Evolutionary conservation across 1,140 invertebrate species (phyloP), one percentile per base, ranked within the genome.

Genomic region (Rhagoletis zephyria): DNA sequence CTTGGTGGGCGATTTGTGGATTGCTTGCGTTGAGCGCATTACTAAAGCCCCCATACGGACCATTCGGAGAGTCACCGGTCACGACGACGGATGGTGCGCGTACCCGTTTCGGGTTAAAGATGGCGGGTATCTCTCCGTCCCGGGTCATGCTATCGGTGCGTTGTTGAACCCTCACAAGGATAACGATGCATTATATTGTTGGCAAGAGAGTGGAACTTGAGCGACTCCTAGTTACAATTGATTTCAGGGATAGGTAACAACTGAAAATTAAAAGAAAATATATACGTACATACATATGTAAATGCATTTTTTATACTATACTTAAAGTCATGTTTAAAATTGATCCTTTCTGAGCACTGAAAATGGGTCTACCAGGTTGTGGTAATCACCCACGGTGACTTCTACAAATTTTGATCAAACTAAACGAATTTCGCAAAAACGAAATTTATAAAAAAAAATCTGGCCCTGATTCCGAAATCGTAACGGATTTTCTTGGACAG

Each of bases 21-120:
- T 91, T 91, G 89, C 91, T 92, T 74, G 93, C 89, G 87, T 93
- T 93, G 87, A 92, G 89, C 87, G 93, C 91, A 87, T 93, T 93
- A 74, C 91, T 93, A 51, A 93, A 92, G 67, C 92, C 92, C 63
- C 91, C 88, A 87, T 90, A 95, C 3, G 93, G 94, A 59, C 94
- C 94, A 92, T 95, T 95, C 59, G 94, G 88, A n/a, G 92, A 92
- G 87, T 96, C 95, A 88, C 95, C 95, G 2, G 95, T 96, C 87
- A 96, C 95, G 89, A 96, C 95, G 87, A 96, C 96, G 64, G 95
- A 96, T 67, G 96, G 96, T 42, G 96, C 94, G 85, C 95, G 94
- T 87, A 95, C 95, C 88, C 95, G 94, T 91, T 95, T 95, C 56
- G 96, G 96, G 93, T 96, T 96, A 91, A 96, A 96, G 90, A 96